Conservation (phyloP, 2,888 invertebrate genomes). For the Carterocephalus palaemon region DNA sequence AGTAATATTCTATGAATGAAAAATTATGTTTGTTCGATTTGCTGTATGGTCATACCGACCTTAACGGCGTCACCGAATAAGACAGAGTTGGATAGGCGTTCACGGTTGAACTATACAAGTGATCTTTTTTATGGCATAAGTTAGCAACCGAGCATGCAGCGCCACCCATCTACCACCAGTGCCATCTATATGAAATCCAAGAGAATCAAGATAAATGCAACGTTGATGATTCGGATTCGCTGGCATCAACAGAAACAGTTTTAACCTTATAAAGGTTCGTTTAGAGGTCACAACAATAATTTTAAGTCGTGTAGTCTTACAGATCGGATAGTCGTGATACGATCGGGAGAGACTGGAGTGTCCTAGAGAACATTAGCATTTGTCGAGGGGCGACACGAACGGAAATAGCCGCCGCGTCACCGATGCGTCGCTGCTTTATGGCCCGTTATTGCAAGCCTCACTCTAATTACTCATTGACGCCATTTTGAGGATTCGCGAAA, state of each 20-base stretch:
- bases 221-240: too few relatives aligned
- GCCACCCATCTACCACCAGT: too few relatives aligned
- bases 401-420: constrained; percentile 73
- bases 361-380: constrained; percentile 78
- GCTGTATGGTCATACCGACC: too few relatives aligned
- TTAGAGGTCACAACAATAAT: constrained; percentile 22
- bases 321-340: constrained; percentile 20
- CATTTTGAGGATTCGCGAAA: constrained; percentile 70
- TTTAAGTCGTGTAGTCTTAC: constrained; percentile 9
- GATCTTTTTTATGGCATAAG: too few relatives aligned
- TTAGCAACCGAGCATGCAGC: too few relatives aligned
- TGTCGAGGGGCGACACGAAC: constrained; percentile 69
- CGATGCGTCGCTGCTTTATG: constrained; percentile 69
- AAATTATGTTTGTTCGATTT: too few relatives aligned
- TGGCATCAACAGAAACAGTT: too few relatives aligned
- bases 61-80: too few relatives aligned
- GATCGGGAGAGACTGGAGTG: constrained; percentile 49
- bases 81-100: too few relatives aligned
- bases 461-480: constrained; percentile 64
- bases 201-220: too few relatives aligned
- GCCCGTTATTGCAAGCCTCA: constrained; percentile 68
- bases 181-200: too few relatives aligned
- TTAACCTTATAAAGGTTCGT: not conserved
- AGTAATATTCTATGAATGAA: constrained; percentile 5
- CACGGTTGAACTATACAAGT: too few relatives aligned